Conservation (phyloP, 2,113 vertebrate genomes). For the Oreochromis aureus region DNA sequence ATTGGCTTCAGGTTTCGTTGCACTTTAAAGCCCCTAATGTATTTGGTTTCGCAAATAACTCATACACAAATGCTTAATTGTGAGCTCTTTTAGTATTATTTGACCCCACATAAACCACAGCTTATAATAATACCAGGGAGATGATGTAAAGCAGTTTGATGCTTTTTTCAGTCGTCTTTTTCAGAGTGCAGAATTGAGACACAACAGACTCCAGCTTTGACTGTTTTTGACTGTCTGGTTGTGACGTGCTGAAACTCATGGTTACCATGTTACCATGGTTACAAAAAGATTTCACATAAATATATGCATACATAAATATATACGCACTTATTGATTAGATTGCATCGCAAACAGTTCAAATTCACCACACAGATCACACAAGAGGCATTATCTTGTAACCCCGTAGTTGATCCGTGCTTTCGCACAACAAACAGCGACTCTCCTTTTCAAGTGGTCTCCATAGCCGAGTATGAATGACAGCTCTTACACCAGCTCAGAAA, state of each 20-base stretch:
- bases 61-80: background rate
- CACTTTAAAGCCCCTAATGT: background rate
- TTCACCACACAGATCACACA: background rate
- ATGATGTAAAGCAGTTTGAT: background rate
- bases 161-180: background rate
- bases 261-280: background rate
- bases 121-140: background rate
- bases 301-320: background rate
- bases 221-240: background rate
- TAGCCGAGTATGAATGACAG: background rate
- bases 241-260: background rate
- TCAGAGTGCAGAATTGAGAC: background rate
- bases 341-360: background rate
- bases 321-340: background rate
- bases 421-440: background rate
- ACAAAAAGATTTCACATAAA: background rate
- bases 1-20: background rate
- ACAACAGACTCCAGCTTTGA: background rate
- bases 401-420: background rate
- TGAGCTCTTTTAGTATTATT: background rate
- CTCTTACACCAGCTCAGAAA: background rate
- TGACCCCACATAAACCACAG: background rate
- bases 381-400: background rate
- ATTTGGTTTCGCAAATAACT: background rate
- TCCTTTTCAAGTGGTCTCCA: background rate